Conservation (phyloP, 2,797 vertebrate species). For the Adrianichthys oophorus region DNA sequence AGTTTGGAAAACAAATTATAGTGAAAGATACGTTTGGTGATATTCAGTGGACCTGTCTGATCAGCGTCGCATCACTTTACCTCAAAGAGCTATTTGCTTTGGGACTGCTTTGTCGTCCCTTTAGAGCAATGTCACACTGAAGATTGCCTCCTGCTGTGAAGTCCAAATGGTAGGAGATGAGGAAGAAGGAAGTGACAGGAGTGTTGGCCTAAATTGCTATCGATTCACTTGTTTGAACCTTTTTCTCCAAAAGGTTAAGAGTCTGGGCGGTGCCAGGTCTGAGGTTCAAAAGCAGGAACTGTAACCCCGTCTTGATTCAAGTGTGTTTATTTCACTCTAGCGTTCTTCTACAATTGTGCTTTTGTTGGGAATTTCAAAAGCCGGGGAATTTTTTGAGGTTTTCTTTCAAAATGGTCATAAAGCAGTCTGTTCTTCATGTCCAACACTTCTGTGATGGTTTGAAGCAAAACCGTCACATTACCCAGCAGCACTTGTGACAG, state of each 20-base stretch:
- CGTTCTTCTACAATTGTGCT: slow-evolving; percentile 26
- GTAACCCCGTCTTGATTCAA: slow-evolving; percentile 47
- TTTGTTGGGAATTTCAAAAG: slow-evolving; percentile 28
- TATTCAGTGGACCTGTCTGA: slow-evolving; percentile 38
- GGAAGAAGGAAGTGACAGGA: slow-evolving; percentile 65
- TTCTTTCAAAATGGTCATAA: background rate
- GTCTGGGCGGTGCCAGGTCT: slow-evolving; percentile 35
- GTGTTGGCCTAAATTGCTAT: slow-evolving; percentile 72
- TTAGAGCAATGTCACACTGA: slow-evolving; percentile 49
- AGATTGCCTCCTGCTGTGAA: slow-evolving; percentile 66
- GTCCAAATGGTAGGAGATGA: slow-evolving; percentile 55
- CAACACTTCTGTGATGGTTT: background rate
- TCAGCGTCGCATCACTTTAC: slow-evolving; percentile 44
- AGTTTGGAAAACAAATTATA: too few relatives aligned
- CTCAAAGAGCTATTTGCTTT: slow-evolving; percentile 56
- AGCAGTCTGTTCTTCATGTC: slow-evolving; percentile 24
- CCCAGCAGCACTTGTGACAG: too few relatives aligned
- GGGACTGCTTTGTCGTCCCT: slow-evolving; percentile 58
- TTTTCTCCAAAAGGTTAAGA: slow-evolving; percentile 61
- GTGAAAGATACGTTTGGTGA: slow-evolving; percentile 2
- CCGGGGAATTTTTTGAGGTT: slow-evolving; percentile 21
- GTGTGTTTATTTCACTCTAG: slow-evolving; percentile 31
- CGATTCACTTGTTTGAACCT: slow-evolving; percentile 67
- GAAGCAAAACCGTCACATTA: background rate
- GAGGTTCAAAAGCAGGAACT: slow-evolving; percentile 44